Evolutionary conservation across 2,113 vertebrate species (phyloP).

Genomic region (Edolisoma coerulescens): DNA sequence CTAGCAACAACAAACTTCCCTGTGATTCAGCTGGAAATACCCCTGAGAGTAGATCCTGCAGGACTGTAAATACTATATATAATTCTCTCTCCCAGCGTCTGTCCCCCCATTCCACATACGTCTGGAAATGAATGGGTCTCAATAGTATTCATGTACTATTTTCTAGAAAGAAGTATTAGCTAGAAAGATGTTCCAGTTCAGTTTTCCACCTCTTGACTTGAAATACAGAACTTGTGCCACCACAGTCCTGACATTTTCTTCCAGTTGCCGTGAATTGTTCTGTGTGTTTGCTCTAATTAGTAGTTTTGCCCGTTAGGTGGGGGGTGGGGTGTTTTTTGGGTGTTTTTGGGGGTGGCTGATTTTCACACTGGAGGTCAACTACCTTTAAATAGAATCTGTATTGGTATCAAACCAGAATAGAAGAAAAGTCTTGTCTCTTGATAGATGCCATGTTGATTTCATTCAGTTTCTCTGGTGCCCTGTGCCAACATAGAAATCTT

Average conservation of each 20-base stretch:
- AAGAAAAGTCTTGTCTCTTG: not conserved
- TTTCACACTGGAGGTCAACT: not conserved
- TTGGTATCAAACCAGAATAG: not conserved
- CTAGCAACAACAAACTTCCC: not conserved
- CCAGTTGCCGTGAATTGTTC: not conserved
- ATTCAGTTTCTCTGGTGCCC: not conserved
- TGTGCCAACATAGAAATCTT: not conserved
- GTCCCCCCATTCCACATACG: not conserved
- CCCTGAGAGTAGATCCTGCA: not conserved
- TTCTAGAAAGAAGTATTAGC: not conserved
- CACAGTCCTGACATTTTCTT: not conserved
- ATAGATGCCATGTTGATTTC: not conserved
- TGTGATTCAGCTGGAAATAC: not conserved
- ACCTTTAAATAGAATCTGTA: not conserved
- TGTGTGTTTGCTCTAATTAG: not conserved
- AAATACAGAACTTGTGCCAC: not conserved
- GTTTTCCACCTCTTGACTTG: not conserved
- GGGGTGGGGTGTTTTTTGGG: accelerated
- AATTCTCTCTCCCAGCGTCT: not conserved
- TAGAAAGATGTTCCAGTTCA: not conserved
- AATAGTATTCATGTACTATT: not conserved
- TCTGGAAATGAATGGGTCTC: not conserved
- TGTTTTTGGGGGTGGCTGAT: not conserved
- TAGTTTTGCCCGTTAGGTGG: not conserved
- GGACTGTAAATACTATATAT: not conserved